These are phyloP conservation scores for Eucera pruinosa DNA, from an alignment of 2,888 invertebrate species.

Conservation along the genomic window DNA sequence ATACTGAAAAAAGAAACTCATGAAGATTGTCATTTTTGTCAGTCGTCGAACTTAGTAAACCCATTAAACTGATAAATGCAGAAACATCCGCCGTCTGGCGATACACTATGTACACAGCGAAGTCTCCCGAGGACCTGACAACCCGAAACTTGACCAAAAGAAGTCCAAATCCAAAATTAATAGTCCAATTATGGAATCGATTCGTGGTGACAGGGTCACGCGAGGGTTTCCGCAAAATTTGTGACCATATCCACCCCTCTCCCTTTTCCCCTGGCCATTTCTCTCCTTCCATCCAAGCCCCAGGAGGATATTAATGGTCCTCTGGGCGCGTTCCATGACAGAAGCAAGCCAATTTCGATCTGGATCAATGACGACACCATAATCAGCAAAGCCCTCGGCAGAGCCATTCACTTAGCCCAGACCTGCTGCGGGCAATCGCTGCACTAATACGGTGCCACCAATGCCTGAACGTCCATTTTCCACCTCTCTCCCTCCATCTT, in stretches of 20 bases:
- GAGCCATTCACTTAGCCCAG: constrained; percentile 77
- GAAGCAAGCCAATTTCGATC: constrained; percentile 77
- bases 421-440: constrained; percentile 64
- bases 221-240: constrained; percentile 48
- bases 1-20: no score
- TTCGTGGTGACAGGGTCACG: constrained; percentile 25
- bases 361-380: constrained; percentile 78
- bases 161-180: constrained; percentile 20
- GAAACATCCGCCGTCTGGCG: no score
- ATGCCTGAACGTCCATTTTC: constrained; percentile 44
- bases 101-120: no score
- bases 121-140: no score
- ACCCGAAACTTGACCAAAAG: neutral
- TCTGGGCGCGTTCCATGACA: constrained; percentile 75
- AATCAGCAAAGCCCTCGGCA: constrained; percentile 77
- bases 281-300: constrained; percentile 28
- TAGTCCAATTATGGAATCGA: constrained; percentile 46
- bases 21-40: no score
- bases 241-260: constrained; percentile 32
- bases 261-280: constrained; percentile 24
- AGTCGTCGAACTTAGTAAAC: no score
- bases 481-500: neutral
- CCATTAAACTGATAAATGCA: no score
- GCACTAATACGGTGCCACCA: constrained; percentile 59
- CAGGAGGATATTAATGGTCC: constrained; percentile 77